Evolutionary conservation across 2,113 vertebrate genomes (phyloP).

Genomic region (Oplegnathus fasciatus): DNA sequence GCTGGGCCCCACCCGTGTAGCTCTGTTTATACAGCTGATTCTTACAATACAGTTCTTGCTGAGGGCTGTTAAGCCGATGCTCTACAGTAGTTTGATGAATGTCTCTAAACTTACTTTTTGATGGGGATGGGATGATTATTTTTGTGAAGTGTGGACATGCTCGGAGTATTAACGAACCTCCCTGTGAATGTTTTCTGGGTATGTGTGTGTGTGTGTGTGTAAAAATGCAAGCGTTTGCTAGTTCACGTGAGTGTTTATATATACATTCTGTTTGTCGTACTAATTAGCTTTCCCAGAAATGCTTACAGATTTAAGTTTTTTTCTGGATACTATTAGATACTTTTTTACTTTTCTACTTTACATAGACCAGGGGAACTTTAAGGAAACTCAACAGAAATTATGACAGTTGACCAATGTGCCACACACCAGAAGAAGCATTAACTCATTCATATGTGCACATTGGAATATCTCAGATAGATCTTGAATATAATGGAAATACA

Average conservation of each 20-base stretch:
- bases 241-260: slow-evolving; percentile 14
- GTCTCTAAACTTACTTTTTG: slow-evolving; percentile 53
- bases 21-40: slow-evolving; percentile 56
- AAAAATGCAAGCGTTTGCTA: slow-evolving; percentile 28
- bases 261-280: slow-evolving; percentile 23
- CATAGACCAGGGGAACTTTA: background rate
- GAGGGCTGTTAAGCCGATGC: slow-evolving; percentile 40
- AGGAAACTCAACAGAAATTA: background rate
- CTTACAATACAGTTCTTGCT: slow-evolving; percentile 35
- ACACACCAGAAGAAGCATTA: background rate
- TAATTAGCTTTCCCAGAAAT: slow-evolving; percentile 45
- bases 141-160: slow-evolving; percentile 39
- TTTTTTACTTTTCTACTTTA: slow-evolving; percentile 8
- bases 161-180: slow-evolving; percentile 38
- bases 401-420: background rate
- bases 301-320: slow-evolving; percentile 5
- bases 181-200: background rate
- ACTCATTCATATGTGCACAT: background rate
- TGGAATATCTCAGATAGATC: background rate
- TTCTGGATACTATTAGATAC: background rate
- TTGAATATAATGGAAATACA: background rate
- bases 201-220: background rate
- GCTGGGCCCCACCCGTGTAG: slow-evolving; percentile 32
- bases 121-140: slow-evolving; percentile 53
- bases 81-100: slow-evolving; percentile 58